phyloP scores from a whole-genome alignment of 2,888 invertebrate species.

The Phragmatobia fuliginosa region DNA sequence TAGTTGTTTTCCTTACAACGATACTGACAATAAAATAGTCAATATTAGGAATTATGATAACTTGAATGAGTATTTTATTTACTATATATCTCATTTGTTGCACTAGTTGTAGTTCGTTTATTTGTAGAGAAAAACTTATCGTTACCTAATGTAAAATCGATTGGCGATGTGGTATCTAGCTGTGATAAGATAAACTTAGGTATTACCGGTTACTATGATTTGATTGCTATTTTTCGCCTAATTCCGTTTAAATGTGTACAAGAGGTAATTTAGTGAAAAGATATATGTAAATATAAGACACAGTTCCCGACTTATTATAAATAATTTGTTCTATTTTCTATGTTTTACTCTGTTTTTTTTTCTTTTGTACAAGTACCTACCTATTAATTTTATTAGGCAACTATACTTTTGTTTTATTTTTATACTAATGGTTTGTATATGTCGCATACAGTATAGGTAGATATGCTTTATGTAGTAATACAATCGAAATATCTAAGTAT shows the following conservation, averaged over 20 bases:
- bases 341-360: neutral
- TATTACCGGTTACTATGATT: slow-evolving; percentile 31
- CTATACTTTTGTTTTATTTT: neutral
- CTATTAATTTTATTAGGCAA: too few relatives aligned
- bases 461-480: too few relatives aligned
- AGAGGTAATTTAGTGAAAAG: neutral
- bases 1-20: slow-evolving; percentile 29
- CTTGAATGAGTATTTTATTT: slow-evolving; percentile 4
- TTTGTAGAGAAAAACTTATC: slow-evolving; percentile 20
- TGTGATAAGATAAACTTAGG: slow-evolving; percentile 30
- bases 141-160: slow-evolving; percentile 49
- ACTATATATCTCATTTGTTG: neutral
- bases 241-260: neutral
- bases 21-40: slow-evolving; percentile 37
- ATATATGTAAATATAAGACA: too few relatives aligned
- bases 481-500: too few relatives aligned
- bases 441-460: too few relatives aligned
- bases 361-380: too few relatives aligned
- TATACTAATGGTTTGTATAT: too few relatives aligned
- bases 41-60: slow-evolving; percentile 31
- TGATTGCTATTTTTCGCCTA: slow-evolving; percentile 49
- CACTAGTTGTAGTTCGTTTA: neutral
- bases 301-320: neutral
- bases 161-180: slow-evolving; percentile 36
- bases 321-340: neutral